Percentiles rank a stretch among this genome's conserved stretches.
Evolutionary conservation across 2,888 invertebrate genomes (phyloP).

Genomic region (Cecidostiba fungosa): DNA sequence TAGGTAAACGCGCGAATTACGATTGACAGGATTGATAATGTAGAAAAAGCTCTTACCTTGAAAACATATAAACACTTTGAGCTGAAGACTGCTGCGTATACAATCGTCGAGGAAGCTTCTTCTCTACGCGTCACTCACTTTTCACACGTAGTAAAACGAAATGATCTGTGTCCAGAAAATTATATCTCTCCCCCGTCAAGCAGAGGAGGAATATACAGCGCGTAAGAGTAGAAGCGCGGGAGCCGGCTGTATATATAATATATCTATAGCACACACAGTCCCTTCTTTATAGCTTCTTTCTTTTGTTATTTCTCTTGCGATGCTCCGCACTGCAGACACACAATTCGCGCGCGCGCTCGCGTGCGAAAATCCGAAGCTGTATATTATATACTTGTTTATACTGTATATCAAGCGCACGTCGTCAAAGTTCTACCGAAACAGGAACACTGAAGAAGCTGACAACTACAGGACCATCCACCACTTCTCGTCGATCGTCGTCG

Average conservation of each 20-base stretch:
- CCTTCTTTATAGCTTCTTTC: not conserved
- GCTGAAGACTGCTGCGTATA: not conserved
- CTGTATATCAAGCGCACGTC: not conserved
- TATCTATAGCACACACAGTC: not conserved
- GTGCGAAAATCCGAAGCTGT: not conserved
- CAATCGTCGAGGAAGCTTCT: not conserved
- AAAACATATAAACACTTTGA: constrained; percentile 43
- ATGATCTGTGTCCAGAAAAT: not conserved
- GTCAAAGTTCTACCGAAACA: not conserved
- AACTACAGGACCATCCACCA: not conserved
- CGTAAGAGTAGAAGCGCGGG: constrained; percentile 29
- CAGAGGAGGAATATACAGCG: not conserved
- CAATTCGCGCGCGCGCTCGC: not conserved
- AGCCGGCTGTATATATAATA: not conserved
- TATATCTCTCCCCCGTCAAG: not conserved
- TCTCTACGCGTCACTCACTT: constrained; percentile 5
- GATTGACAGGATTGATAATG: not conserved
- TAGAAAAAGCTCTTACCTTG: constrained; percentile 36
- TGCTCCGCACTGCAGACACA: not conserved
- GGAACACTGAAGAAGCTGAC: not conserved
- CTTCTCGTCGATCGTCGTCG: not conserved
- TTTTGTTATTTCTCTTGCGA: constrained; percentile 10
- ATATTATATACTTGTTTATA: no score
- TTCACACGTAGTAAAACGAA: constrained; percentile 1
- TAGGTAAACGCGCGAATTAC: no score